Conservation (phyloP, 2,113 vertebrate genomes). For the Callocephalon fimbriatum region DNA sequence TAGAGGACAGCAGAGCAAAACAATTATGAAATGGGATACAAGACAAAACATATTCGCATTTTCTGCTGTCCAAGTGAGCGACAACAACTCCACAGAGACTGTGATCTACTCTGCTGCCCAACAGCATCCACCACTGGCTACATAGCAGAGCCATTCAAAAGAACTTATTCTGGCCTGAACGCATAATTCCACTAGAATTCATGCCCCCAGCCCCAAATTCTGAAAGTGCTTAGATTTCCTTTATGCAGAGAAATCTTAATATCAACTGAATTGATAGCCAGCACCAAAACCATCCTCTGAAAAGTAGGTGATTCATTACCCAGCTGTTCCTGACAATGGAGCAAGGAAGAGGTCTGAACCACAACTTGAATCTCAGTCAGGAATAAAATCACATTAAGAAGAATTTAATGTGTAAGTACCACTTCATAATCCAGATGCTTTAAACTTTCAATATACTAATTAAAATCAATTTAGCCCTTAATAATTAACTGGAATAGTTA, state of each 20-base stretch:
- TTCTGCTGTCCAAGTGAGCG: background rate
- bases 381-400: background rate
- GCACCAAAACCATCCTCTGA: background rate
- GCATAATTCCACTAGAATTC: background rate
- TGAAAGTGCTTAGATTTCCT: background rate
- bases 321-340: background rate
- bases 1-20: background rate
- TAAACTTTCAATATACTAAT: background rate
- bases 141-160: background rate
- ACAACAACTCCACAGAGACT: background rate
- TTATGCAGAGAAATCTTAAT: fast-evolving
- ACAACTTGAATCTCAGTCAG: background rate
- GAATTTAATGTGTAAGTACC: background rate
- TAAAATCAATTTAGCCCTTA: background rate
- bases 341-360: background rate
- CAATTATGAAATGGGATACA: background rate
- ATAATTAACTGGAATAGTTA: background rate
- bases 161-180: background rate
- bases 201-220: background rate
- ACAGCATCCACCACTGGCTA: background rate
- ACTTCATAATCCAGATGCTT: background rate
- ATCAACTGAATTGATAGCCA: background rate
- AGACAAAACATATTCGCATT: background rate
- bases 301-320: background rate
- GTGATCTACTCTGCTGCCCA: background rate